Base-by-base conservation (phyloP, 1,140 invertebrate species). In the Saccostrea cuccullata region DNA sequence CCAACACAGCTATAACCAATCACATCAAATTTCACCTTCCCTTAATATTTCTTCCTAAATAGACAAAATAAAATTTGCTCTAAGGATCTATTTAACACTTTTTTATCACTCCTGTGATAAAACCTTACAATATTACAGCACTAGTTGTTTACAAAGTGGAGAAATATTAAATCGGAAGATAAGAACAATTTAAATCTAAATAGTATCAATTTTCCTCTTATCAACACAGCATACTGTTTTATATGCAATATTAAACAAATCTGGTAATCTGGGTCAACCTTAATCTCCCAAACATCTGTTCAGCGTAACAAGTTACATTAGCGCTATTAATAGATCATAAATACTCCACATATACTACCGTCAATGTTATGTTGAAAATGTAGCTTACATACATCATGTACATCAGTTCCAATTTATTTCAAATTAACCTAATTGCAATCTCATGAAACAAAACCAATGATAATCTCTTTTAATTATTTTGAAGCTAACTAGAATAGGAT, bases 201-300 rank as follows among this genome's bases (percentile, higher is more conserved):
- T 26, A 55, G 30, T 15, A 77, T 77, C 70, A 30, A 77, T 30
- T 77, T 30, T 77, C 26, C 70, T 77, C 70, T 77, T 77, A 77
- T 77, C 70, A 15, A 36, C 70, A 15, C 58, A 64, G 5, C 58
- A 64, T 17, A 64, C 47, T 3, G 58, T 64, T 64, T 64, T 64
- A 64, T 77, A 36, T 40, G 70, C 70, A 77, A 77, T 40, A 77
- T 77, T 40, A 40, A 15, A 40, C 26, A 77, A 26, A 77, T 77
- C 12, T 5, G 9, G 30, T 77, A 77, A 36, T 30, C 70, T 77
- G 30, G 30, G 26, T 26, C 30, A 77, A 73, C 26, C 1, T 2
- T 15, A 77, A 30, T 26, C 70, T 26, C 12, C 13, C 15, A 17
- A 26, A 30, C 15, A 30, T 77, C 23, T 77, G 26, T 36, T 13